Base-by-base conservation (phyloP, 2,888 invertebrate genomes). In the Heliconius cydno region DNA sequence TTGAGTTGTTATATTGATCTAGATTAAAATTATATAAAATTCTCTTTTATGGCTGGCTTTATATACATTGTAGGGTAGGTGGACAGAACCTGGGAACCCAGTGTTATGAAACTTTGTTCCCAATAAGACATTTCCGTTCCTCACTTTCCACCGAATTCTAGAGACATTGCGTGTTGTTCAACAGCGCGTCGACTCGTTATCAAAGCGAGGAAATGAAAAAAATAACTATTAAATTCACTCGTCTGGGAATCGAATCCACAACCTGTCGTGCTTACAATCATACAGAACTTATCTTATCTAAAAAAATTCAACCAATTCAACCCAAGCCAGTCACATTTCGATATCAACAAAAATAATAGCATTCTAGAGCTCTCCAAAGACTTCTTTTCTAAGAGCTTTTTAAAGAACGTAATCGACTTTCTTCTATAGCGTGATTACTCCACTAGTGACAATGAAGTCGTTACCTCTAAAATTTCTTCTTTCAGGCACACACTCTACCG, bases 401-500 rank as follows among this genome's bases (percentile, higher is more conserved):
- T 68, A 19, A 68, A 77, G 76, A 76, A 57, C 57, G 10, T 75
- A 75, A 75, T 65, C 75, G 65, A 65, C 65, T 75, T 78, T 63
- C 71, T 65, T 77, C 60, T 67, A 67, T 41, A 38, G 30, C 67
- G 22, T 70, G 38, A 63, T 77, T 63, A 75, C 60, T 75, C 70
- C 25, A 25, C 66, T 13, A 60, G 68, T 70, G 46, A 79, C 79
- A 79, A 79, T 75, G 75, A 52, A 77, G 60, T 76, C 81, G 79
- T 73, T 71, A 82, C 79, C 78, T 82, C 81, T 80, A 83, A 83
- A 80, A 81, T 78, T 80, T 80, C 63, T 80, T 79, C 81, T 78
- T 81, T 76, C 79, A 82, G 78, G 52, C 78, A 79, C 79, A 79
- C 80, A 72, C 78, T 78, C 74, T 73, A 76, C 67, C 77, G 28